Base-by-base conservation (phyloP, 2,797 vertebrate genomes). In the Aselliscus stoliczkanus region DNA sequence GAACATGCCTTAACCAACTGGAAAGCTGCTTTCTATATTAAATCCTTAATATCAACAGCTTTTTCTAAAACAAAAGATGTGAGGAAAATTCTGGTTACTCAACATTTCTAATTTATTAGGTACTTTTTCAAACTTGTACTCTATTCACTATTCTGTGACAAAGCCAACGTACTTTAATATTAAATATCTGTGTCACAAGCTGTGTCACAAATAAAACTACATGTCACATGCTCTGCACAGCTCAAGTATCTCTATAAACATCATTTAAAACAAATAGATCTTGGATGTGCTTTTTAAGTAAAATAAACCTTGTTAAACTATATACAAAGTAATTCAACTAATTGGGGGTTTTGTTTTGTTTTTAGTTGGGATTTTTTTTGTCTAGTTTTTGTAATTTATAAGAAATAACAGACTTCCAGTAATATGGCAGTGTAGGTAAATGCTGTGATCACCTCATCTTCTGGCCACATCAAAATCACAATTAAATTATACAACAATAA, bases 321-420 rank as follows among this genome's bases (percentile, higher is more conserved):
- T 67, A 64, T 20, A 4, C 82, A 89, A 97, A 92, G 42, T 34
- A 93, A 97, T 92, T 90, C 58, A 91, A 67, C 92, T 92, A 69
- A 60, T 27, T 39, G 8, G 7, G n/a, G 11, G 1, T 18, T 84
- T 76, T 65, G 17, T 54, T 44, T 85, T 70, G 27, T 75, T 54
- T 54, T 90, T n/a, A 60, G 11, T 44, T 54, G 42, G 17, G 18
- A 75, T 15, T 47, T 60, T 75, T 54, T 81, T 39, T 39, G 14
- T 56, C 13, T 37, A 15, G 12, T 37, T 90, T 88, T 81, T 88
- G 44, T 39, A 54, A 52, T 54, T 44, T 87, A 15, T 31, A 95
- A 85, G 75, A 97, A 97, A 96, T 84, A 54, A 47, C 29, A 4
- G 11, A 27, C 25, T 58, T 58, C 56, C 56, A 56, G 10, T 58